Conservation (phyloP, 2,797 vertebrate species). For the Takifugu rubripes region DNA sequence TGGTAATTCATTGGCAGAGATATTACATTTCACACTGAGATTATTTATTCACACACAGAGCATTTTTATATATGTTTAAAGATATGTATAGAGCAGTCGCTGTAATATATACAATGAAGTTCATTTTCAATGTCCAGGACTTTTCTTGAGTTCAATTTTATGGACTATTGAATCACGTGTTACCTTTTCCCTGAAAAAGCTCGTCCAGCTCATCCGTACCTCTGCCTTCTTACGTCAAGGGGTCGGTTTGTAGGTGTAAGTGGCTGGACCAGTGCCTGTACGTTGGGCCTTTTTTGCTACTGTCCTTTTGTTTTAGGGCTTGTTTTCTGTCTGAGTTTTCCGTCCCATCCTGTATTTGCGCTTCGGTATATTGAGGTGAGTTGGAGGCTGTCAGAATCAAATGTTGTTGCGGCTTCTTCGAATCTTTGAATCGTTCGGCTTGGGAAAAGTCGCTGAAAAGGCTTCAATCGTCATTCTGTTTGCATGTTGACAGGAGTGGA, state of each 20-base stretch:
- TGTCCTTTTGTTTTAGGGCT: slow-evolving; percentile 22
- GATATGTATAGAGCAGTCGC: slow-evolving; percentile 72
- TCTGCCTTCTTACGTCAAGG: slow-evolving; percentile 42
- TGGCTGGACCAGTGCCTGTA: slow-evolving; percentile 52
- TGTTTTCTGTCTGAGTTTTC: slow-evolving; percentile 16
- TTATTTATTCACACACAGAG: slow-evolving; percentile 78
- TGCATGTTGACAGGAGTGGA: slow-evolving; percentile 43
- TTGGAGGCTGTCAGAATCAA: slow-evolving; percentile 25
- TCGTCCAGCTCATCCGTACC: slow-evolving; percentile 49
- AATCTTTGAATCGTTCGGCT: slow-evolving; percentile 41
- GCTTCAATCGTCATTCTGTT: slow-evolving; percentile 52
- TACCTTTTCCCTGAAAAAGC: slow-evolving; percentile 45
- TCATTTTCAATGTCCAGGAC: slow-evolving; percentile 64
- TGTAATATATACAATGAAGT: slow-evolving; percentile 76
- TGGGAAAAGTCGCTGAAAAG: slow-evolving; percentile 26
- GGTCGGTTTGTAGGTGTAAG: slow-evolving; percentile 32
- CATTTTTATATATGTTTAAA: slow-evolving; percentile 83
- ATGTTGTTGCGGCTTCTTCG: slow-evolving; percentile 28
- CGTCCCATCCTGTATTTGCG: slow-evolving; percentile 35
- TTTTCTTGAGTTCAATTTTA: slow-evolving; percentile 53
- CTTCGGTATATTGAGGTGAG: slow-evolving; percentile 21
- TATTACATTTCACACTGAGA: slow-evolving; percentile 72
- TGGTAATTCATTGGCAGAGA: slow-evolving; percentile 70
- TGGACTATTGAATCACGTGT: slow-evolving; percentile 34
- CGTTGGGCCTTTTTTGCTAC: slow-evolving; percentile 61